Base-by-base conservation (phyloP, 2,888 invertebrate species). In the Endotricha flammealis region DNA sequence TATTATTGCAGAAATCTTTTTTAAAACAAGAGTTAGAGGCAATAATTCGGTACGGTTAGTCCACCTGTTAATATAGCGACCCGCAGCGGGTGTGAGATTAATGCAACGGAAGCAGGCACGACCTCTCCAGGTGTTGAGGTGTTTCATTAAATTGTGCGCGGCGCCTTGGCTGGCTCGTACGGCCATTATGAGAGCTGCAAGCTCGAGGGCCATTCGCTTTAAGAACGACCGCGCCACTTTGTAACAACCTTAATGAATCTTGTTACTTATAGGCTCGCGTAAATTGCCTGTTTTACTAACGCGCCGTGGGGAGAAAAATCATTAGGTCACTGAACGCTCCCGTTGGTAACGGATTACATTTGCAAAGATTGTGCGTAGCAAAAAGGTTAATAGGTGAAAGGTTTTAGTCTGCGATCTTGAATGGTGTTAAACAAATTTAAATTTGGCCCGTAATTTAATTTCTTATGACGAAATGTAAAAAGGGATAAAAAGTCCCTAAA, bases 71-170 rank as follows among this genome's bases (percentile, higher is more conserved):
- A 52, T 54, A 54, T 48, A 57, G 48, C 45, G 54, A 50, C 48
- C 48, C 53, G 57, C 44, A 46, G 50, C 57, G 61, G 58, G 64
- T 57, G 62, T 52, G 68, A 73, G 80, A 82, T 81, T 80, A 83
- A 85, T 81, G 81, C 82, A 81, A 67, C 78, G 79, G 76, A 79
- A 80, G 77, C 74, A 58, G 70, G 78, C 68, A 65, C 74, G 71
- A 74, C 69, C 79, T 81, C 82, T 83, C 78, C 83, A 85, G 85
- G 85, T 85, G 85, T 86, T 85, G 82, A 85, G 85, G 85, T 85
- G 85, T 86, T 85, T 82, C 82, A 83, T 85, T 85, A 86, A 80
- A 83, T 74, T 60, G 80, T 69, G 75, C 71, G 75, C 72, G 76
- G 78, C 80, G 69, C 76, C 76, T 72, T 72, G 73, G 69, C 72